phyloP scores from a whole-genome alignment of 2,888 invertebrate species.

The Belgica antarctica region DNA sequence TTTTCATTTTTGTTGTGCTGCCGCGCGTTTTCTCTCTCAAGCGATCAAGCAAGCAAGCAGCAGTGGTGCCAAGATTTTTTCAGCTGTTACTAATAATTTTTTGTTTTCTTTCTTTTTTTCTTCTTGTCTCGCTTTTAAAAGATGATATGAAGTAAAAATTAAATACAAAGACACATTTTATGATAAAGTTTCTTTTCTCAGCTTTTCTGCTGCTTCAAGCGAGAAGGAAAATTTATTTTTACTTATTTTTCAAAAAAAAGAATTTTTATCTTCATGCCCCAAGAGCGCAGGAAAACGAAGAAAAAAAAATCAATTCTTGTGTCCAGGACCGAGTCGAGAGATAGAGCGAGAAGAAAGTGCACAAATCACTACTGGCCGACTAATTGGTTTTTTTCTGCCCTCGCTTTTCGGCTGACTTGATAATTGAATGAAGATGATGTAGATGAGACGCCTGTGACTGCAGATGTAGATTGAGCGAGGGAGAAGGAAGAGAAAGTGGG shows the following conservation, averaged over 20 bases:
- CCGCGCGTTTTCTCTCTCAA: neutral
- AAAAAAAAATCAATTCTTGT: neutral
- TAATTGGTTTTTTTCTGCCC: slow-evolving; percentile 15
- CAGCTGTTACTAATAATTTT: slow-evolving; percentile 42
- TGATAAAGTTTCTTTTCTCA: slow-evolving; percentile 15
- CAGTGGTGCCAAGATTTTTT: slow-evolving; percentile 37
- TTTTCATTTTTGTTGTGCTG: slow-evolving; percentile 33
- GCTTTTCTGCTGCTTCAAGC: neutral
- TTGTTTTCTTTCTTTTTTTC: slow-evolving; percentile 9
- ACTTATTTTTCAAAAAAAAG: neutral
- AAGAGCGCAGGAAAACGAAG: no score
- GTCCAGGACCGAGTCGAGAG: neutral
- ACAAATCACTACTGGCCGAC: neutral
- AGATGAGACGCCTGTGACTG: neutral
- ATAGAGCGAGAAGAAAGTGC: neutral
- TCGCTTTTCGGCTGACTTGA: neutral
- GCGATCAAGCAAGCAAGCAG: no score
- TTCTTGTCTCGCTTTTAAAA: neutral
- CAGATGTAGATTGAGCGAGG: no score
- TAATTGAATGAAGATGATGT: neutral
- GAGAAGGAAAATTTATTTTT: slow-evolving; percentile 16
- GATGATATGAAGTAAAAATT: slow-evolving; percentile 7
- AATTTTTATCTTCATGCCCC: no score
- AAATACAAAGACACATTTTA: slow-evolving; percentile 8
- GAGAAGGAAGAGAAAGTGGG: no score